Conservation (phyloP, 92 coral and sea anemone genomes). For the Paramuricea clavata region DNA sequence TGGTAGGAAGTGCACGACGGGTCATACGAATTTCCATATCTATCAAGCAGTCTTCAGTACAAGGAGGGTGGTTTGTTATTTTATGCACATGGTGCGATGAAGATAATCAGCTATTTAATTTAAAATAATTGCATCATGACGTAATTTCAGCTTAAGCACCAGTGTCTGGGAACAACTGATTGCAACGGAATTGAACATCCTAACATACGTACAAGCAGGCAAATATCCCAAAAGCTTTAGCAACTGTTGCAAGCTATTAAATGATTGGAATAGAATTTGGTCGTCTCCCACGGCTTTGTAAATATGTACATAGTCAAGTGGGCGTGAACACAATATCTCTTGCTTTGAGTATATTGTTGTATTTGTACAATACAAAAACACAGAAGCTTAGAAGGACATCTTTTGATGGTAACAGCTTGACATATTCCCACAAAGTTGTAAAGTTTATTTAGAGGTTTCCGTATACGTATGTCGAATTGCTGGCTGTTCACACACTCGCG, state of each 20-base stretch:
- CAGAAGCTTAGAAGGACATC: background rate
- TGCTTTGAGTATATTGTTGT: background rate
- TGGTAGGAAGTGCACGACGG: background rate
- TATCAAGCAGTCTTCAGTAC: background rate
- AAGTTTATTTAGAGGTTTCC: background rate
- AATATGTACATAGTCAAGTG: slow-evolving; percentile 23
- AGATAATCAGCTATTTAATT: background rate
- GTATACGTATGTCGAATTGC: background rate
- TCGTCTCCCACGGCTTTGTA: slow-evolving; percentile 2
- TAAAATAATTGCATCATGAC: background rate
- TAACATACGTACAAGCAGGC: background rate
- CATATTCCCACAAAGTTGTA: background rate
- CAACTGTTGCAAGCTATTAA: background rate
- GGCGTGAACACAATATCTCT: slow-evolving; percentile 5
- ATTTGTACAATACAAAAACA: background rate
- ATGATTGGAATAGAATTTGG: background rate
- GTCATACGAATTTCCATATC: background rate
- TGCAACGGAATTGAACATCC: background rate
- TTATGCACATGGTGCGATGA: background rate
- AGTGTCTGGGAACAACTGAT: slow-evolving; percentile 2
- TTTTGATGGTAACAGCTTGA: background rate
- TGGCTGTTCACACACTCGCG: background rate
- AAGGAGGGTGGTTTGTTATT: slow-evolving; percentile 11
- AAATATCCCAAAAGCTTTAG: background rate
- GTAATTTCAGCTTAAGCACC: background rate